Percentiles rank a stretch among this genome's conserved stretches.
Evolutionary conservation across 2,797 vertebrate species (phyloP).

Genomic region (Xiphorhynchus erythropygius): DNA sequence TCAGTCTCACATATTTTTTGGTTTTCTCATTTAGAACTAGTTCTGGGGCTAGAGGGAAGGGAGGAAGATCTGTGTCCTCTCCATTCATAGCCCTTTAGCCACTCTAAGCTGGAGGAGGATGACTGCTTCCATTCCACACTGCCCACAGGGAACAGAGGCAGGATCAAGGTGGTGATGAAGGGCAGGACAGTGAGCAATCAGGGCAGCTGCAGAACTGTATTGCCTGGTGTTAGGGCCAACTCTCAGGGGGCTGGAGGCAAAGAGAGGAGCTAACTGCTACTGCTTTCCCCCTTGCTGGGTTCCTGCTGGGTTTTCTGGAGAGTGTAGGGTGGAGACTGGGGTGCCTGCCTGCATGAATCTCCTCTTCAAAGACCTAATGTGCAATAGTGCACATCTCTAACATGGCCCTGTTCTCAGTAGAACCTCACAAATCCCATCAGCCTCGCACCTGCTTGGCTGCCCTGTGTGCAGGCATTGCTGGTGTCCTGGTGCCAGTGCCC

Average conservation of each 20-base stretch:
- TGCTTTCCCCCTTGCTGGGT: not conserved
- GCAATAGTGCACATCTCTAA: rapidly evolving
- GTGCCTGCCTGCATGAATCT: not conserved
- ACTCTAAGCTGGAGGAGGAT: not conserved
- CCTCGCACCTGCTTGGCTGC: not conserved
- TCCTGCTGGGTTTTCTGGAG: not conserved
- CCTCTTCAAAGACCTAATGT: rapidly evolving
- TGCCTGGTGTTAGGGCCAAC: not conserved
- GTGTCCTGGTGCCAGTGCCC: not conserved
- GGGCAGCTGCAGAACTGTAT: rapidly evolving
- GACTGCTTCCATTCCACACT: not conserved
- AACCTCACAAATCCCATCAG: not conserved
- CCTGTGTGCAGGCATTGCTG: not conserved
- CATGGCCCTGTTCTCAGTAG: not conserved
- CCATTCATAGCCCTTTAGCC: not conserved
- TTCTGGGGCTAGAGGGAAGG: not conserved
- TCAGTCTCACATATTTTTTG: rapidly evolving
- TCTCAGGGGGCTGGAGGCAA: not conserved
- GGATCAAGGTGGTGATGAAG: not conserved
- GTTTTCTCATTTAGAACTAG: not conserved
- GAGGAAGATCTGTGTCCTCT: not conserved
- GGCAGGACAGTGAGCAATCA: not conserved
- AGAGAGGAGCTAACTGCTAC: not conserved
- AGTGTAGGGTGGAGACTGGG: not conserved
- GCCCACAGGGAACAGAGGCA: rapidly evolving